A percentile compares a stretch with the other conserved stretches of the same genome.
These are phyloP conservation scores for Germaria angustata DNA, from an alignment of 2,888 invertebrate genomes.

Conservation along the genomic window DNA sequence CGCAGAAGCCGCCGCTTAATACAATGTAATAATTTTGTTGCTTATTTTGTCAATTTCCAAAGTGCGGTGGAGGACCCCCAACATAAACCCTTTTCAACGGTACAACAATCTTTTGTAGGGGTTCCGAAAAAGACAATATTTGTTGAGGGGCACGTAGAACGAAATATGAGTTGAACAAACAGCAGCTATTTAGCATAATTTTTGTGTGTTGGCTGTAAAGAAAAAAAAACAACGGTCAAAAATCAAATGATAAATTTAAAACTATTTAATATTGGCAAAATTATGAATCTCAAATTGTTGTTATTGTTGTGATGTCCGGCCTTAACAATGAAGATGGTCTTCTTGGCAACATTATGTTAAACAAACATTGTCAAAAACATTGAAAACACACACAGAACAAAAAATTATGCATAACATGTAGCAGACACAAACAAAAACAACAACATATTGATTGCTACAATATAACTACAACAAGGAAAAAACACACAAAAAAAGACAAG, in stretches of 20 bases:
- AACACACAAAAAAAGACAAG: background rate
- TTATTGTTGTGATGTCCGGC: background rate
- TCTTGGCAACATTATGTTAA: constrained; percentile 36
- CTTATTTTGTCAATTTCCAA: constrained; percentile 33
- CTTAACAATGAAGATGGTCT: constrained; percentile 13
- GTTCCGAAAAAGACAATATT: constrained; percentile 18
- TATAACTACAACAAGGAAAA: constrained; percentile 30
- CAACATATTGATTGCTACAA: constrained; percentile 35
- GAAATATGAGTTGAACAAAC: constrained; percentile 58
- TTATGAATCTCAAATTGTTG: constrained; percentile 27
- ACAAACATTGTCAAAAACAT: constrained; percentile 53
- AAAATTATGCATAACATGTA: constrained; percentile 65
- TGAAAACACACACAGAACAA: background rate
- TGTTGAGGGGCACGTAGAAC: constrained; percentile 22
- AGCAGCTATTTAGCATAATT: constrained; percentile 69
- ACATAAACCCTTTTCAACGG: constrained; percentile 50
- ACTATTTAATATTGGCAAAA: constrained; percentile 66
- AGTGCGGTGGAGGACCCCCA: constrained; percentile 51
- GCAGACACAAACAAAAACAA: constrained; percentile 40
- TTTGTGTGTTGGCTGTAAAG: constrained; percentile 37
- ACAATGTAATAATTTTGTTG: constrained; percentile 58
- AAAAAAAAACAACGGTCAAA: constrained; percentile 47
- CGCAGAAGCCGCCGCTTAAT: constrained; percentile 79
- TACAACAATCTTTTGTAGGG: background rate
- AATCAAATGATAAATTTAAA: constrained; percentile 62